These are phyloP conservation scores for Rhabditoides inermis DNA, from an alignment of 2,888 invertebrate species.

Conservation along the genomic window DNA sequence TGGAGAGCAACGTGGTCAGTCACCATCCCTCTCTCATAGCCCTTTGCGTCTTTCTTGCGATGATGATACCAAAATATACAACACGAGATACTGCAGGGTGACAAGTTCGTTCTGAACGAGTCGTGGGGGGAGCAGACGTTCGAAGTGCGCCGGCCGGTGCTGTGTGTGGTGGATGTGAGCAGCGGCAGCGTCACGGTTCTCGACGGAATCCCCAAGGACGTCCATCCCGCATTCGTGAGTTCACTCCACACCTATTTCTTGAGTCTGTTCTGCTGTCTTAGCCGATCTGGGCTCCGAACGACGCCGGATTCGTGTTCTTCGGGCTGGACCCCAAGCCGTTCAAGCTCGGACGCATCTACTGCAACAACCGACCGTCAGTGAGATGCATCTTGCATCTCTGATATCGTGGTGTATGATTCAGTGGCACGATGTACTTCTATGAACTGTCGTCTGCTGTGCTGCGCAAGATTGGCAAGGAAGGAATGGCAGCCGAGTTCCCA, in stretches of 20 bases:
- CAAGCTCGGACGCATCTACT: conserved; percentile 42
- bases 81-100: no score
- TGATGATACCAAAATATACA: no score
- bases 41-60: no score
- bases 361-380: conserved; percentile 36
- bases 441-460: conserved; percentile 26
- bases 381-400: background rate
- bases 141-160: conserved; percentile 39
- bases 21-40: no score
- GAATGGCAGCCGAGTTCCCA: conserved; percentile 19
- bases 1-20: conserved; percentile 30
- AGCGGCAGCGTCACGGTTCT: conserved; percentile 30
- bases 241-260: background rate
- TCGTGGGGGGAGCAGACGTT: conserved; percentile 46
- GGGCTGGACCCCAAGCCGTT: conserved; percentile 35
- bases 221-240: conserved; percentile 35
- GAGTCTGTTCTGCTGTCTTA: conserved; percentile 6
- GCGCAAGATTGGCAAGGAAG: conserved; percentile 18
- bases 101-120: conserved; percentile 39
- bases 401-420: conserved; percentile 11
- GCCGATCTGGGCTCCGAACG: conserved; percentile 44
- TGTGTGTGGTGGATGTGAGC: conserved; percentile 40
- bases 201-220: conserved; percentile 29
- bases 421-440: conserved; percentile 39
- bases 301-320: conserved; percentile 46